Evolutionary conservation across 37 sponge, comb jelly and placozoan genomes (phyloP), one percentile per base, ranked within the genome.

Genomic region (Agelas oroides): DNA sequence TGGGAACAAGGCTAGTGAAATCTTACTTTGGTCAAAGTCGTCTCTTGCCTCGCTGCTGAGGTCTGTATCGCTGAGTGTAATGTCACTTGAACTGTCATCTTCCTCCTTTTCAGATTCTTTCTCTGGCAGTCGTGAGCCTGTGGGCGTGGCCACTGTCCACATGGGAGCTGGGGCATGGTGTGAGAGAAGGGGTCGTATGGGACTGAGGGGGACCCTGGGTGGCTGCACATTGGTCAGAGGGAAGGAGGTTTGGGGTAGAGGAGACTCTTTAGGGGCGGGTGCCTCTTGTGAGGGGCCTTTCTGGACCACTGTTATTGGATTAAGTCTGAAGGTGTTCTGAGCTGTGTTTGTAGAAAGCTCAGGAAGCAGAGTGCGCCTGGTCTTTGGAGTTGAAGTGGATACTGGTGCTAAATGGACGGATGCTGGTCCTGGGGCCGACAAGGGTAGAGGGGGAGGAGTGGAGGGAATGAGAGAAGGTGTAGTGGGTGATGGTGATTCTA

Each of bases 1-100:
- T 46, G 46, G 3, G 8, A 46, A 46, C 3, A 8, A 46, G 8
- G 8, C 46, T 12, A 8, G 46, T 46, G 8, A 46, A 46, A 8
- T 12, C 81, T 64, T 14, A 84, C 84, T 35, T 75, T 72, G 79
- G 55, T 71, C 73, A 78, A 86, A 86, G 37, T 11, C 59, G 55
- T 86, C 87, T 38, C 73, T 53, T 3, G 53, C 77, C 27, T 85
- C 86, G 41, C 46, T 21, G 60, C 70, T 82, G 41, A 55, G 33
- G 13, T 60, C 72, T 1, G 73, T 31, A 38, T 60, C 70, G 59
- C 65, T 61, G 66, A 46, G 46, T 8, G 46, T 46, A 8, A 46
- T 46, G 46, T 46, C 46, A 8, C 46, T 46, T 46, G 46, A 46
- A 8, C 46, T 46, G 46, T 3, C 46, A 3, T 46, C 46, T 8